These are phyloP conservation scores for Chloroceryle inda DNA, from an alignment of 2,797 vertebrate genomes.

Conservation along the genomic window DNA sequence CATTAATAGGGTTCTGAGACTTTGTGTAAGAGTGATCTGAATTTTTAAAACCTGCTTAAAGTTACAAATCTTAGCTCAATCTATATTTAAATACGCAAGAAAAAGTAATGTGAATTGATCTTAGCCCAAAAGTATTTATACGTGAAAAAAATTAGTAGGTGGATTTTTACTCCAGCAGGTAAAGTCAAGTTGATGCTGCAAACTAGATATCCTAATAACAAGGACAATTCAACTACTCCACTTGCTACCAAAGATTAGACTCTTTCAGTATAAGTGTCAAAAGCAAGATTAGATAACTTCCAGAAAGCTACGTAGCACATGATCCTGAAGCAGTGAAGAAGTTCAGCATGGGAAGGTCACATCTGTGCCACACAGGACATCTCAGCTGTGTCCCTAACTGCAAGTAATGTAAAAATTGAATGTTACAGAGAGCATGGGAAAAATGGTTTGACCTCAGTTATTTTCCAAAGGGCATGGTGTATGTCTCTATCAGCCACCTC, in stretches of 20 bases:
- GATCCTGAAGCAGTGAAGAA: background rate
- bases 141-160: background rate
- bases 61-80: background rate
- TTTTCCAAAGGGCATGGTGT: background rate
- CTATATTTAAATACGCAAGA: background rate
- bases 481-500: background rate
- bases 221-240: background rate
- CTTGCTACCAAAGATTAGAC: background rate
- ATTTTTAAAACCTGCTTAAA: background rate
- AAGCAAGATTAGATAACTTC: background rate
- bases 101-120: background rate
- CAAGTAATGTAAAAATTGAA: background rate
- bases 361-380: background rate
- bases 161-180: background rate
- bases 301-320: background rate
- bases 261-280: background rate
- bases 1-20: background rate
- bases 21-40: background rate
- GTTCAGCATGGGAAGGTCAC: background rate
- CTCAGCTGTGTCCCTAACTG: background rate
- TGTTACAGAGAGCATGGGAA: background rate
- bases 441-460: background rate
- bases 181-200: background rate
- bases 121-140: background rate
- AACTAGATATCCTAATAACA: background rate